Percentiles rank a stretch among this genome's conserved stretches.
phyloP scores from a whole-genome alignment of 2,113 vertebrate species.

The Eupsittula cactorum region DNA sequence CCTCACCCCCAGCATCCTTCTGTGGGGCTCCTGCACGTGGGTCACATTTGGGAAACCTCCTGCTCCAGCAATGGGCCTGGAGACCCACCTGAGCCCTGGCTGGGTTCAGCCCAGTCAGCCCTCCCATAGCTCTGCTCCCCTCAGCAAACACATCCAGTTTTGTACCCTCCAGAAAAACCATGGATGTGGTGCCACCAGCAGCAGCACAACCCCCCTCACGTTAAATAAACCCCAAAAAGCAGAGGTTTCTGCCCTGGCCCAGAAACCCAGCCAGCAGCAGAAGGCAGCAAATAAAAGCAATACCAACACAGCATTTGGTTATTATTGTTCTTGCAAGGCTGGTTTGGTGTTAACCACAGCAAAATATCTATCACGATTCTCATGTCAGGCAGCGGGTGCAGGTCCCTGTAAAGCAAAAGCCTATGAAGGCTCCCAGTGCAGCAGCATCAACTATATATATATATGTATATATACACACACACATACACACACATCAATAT shows the following conservation, averaged over 20 bases:
- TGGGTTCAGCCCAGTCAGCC: not conserved
- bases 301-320: not conserved
- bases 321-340: not conserved
- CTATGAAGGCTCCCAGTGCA: not conserved
- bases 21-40: fast-evolving
- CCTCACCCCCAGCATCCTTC: not conserved
- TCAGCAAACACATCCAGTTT: fast-evolving
- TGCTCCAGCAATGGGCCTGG: not conserved
- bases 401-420: not conserved
- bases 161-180: not conserved
- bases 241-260: not conserved
- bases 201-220: fast-evolving
- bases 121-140: fast-evolving
- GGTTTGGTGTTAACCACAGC: not conserved
- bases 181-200: fast-evolving
- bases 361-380: fast-evolving
- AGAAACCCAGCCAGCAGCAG: not conserved
- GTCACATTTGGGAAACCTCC: fast-evolving
- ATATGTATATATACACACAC: no score
- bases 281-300: not conserved
- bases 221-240: not conserved
- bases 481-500: not conserved
- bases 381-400: fast-evolving
- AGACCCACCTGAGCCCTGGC: not conserved
- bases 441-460: not conserved